These are phyloP conservation scores for Strix uralensis DNA, from an alignment of 2,113 vertebrate species.

Conservation along the genomic window DNA sequence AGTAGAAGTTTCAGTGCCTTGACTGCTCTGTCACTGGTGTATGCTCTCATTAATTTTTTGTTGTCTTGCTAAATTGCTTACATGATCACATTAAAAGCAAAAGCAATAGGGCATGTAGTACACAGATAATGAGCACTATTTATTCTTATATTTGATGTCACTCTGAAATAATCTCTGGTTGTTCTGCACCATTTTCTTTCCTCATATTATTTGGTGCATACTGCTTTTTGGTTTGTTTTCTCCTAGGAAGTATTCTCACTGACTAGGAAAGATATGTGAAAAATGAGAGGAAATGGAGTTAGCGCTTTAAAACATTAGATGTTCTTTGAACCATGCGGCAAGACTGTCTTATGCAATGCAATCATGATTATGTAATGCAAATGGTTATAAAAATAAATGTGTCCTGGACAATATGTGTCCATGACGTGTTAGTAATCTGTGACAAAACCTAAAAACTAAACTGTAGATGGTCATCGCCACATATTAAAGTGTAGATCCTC, in stretches of 20 bases:
- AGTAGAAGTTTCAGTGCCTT: background rate
- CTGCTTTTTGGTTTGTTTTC: background rate
- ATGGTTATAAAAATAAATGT: conserved; percentile 35
- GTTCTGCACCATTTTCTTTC: conserved; percentile 3
- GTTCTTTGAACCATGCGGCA: conserved; percentile 44
- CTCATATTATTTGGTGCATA: background rate
- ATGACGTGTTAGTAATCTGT: background rate
- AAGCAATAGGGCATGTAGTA: conserved; percentile 25
- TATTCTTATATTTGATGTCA: background rate
- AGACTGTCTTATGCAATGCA: conserved; percentile 36
- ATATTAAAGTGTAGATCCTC: background rate
- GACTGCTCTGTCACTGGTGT: background rate
- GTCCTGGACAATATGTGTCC: background rate
- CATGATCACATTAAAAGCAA: background rate
- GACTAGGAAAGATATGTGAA: background rate
- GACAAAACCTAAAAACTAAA: background rate
- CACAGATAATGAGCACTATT: background rate
- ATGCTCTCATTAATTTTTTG: background rate
- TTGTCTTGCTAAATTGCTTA: conserved; percentile 4
- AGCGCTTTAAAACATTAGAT: conserved; percentile 9
- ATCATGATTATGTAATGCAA: conserved; percentile 36
- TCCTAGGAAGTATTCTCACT: background rate
- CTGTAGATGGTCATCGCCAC: background rate
- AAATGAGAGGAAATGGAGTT: conserved; percentile 29
- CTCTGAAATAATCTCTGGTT: background rate